Percentiles rank a stretch among this genome's conserved stretches.
Evolutionary conservation across 2,888 invertebrate genomes (phyloP).

Genomic region (Polydrusus cervinus): DNA sequence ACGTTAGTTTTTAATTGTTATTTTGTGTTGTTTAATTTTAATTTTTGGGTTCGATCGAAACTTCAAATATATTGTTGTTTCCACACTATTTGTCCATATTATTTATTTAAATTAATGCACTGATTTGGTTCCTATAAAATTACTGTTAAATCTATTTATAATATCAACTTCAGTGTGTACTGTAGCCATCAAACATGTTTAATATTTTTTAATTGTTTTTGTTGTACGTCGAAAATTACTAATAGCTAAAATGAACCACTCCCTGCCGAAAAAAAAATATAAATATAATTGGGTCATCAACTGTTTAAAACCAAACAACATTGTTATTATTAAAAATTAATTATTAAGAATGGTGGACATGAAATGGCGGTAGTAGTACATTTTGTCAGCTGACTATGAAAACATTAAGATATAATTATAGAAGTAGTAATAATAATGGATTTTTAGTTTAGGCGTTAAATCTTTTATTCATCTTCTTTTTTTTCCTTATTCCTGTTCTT

Average conservation of each 20-base stretch:
- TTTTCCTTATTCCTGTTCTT: no score
- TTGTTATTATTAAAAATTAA: slow-evolving; percentile 24
- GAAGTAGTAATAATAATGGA: no score
- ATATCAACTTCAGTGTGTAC: neutral
- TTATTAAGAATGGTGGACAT: slow-evolving; percentile 12
- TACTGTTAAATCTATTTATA: neutral
- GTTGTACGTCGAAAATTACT: slow-evolving; percentile 5
- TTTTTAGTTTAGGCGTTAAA: no score
- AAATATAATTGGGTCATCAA: slow-evolving; percentile 6
- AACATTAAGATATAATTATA: neutral
- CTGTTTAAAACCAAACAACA: slow-evolving; percentile 15
- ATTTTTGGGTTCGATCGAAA: no score
- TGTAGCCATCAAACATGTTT: neutral
- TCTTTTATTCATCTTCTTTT: no score
- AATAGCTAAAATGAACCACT: slow-evolving; percentile 9
- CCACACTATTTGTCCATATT: no score
- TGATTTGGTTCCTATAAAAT: neutral
- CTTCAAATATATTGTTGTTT: no score
- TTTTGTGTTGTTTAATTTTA: no score
- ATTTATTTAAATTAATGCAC: neutral
- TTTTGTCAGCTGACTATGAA: neutral
- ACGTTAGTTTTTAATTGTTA: no score
- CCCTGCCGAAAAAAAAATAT: neutral
- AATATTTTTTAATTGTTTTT: slow-evolving; percentile 1
- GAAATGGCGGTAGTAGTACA: neutral